Evolutionary conservation across 2,113 vertebrate species (phyloP).

Genomic region (Gasterosteus nipponicus): DNA sequence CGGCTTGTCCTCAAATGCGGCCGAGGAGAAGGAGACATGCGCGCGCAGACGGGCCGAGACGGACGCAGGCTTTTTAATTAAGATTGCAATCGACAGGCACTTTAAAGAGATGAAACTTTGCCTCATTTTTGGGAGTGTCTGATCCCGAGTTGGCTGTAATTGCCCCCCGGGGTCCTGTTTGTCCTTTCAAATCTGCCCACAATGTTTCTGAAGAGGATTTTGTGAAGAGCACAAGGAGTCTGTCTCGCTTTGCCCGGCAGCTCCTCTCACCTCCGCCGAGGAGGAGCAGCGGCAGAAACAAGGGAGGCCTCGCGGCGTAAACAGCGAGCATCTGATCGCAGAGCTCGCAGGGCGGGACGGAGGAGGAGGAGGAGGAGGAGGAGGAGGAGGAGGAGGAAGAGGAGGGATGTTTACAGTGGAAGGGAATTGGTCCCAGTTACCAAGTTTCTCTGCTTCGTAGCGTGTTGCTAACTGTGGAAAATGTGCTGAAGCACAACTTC

Average conservation of each 20-base stretch:
- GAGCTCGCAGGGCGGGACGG: neutral
- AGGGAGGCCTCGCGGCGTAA: no score
- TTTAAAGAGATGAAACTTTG: slow-evolving; percentile 65
- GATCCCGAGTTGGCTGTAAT: slow-evolving; percentile 39
- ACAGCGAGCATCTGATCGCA: no score
- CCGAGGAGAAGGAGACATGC: slow-evolving; percentile 40
- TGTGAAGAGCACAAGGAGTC: neutral
- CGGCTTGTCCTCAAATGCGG: slow-evolving; percentile 70
- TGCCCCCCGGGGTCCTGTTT: slow-evolving; percentile 5
- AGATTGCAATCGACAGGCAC: slow-evolving; percentile 69
- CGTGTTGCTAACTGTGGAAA: neutral
- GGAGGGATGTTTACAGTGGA: slow-evolving; percentile 13
- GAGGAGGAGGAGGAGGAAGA: slow-evolving; percentile 4
- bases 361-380: slow-evolving; percentile 4
- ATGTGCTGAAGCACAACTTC: neutral
- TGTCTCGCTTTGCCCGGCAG: neutral
- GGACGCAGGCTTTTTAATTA: slow-evolving; percentile 71
- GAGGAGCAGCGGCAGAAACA: no score
- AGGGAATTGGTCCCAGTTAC: slow-evolving; percentile 14
- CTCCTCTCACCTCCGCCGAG: neutral
- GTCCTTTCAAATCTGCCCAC: slow-evolving; percentile 30
- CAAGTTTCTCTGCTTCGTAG: neutral
- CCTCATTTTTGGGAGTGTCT: slow-evolving; percentile 53
- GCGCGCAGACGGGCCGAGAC: slow-evolving; percentile 48
- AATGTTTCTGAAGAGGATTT: slow-evolving; percentile 17